Evolutionary conservation across 1,140 invertebrate genomes (phyloP).

Genomic region (Parasteatoda tepidariorum): DNA sequence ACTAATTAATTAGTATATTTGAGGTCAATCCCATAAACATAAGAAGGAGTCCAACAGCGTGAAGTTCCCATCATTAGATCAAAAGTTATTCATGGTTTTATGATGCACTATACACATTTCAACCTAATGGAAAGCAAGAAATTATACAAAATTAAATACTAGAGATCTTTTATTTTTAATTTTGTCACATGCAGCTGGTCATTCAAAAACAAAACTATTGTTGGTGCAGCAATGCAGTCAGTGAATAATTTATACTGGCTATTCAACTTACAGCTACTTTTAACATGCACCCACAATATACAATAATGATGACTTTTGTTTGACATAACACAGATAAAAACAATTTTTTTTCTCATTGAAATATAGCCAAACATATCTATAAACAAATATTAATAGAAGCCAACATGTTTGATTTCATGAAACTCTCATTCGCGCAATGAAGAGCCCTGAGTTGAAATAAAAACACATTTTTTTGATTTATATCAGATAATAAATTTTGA

Average conservation of each 20-base stretch:
- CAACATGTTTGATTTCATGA: neutral
- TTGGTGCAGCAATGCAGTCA: slow-evolving; percentile 43
- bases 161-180: too few relatives aligned
- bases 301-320: neutral
- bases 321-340: neutral
- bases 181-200: slow-evolving; percentile 36
- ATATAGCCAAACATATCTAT: slow-evolving; percentile 14
- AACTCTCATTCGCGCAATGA: neutral
- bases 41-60: too few relatives aligned
- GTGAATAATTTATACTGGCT: slow-evolving; percentile 42
- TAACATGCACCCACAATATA: slow-evolving; percentile 46
- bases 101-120: too few relatives aligned
- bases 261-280: slow-evolving; percentile 44
- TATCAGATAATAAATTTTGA: neutral
- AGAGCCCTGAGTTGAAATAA: neutral
- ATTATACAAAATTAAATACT: too few relatives aligned
- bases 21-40: too few relatives aligned
- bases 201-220: slow-evolving; percentile 58
- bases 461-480: neutral
- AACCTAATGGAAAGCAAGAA: too few relatives aligned
- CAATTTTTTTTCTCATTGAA: neutral
- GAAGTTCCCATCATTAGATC: too few relatives aligned
- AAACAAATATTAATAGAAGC: neutral
- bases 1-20: too few relatives aligned
- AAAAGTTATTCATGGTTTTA: too few relatives aligned